Evolutionary conservation across 2,888 invertebrate genomes (phyloP), one percentile per base, ranked within the genome.

Genomic region (Coelopa pilipes): DNA sequence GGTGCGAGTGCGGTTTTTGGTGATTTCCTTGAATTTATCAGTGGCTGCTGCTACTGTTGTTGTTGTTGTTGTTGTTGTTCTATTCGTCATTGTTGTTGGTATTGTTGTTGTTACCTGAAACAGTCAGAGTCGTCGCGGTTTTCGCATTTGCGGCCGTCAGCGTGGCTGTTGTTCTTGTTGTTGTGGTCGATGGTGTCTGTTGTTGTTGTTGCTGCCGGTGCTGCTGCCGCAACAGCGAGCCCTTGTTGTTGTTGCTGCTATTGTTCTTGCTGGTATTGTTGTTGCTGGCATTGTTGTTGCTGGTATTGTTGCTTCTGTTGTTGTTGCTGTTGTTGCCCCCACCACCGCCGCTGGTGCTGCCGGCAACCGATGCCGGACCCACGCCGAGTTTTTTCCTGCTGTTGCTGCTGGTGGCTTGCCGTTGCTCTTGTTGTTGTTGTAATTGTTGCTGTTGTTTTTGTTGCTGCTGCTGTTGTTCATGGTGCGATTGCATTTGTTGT

Each of bases 181-280:
- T 49, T 76, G 69, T 60, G 67, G 63, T n/a, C 17, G 50, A 60
- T 47, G 75, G 46, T 69, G 68, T 55, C 73, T 59, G 34, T 66
- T 70, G 69, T 75, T 72, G 62, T 63, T 76, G 81, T 81, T 78
- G 81, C 79, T 81, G 78, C 68, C n/a, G n/a, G n/a, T n/a, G n/a
- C n/a, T n/a, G 34, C 34, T 34, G 34, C 34, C 4, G 65, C 46
- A 53, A 17, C 50, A 72, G 50, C 73, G 57, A 55, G 46, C n/a
- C 66, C 55, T 66, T 70, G 69, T 75, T 72, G 62, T 63, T 76
- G 81, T 81, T 78, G 81, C 79, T 81, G 78, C 68, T 78, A 73
- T 11, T 59, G 70, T 34, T 34, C 34, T 59, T 68, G 50, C 24
- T 68, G 19, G 68, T 65, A 72, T 57, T 67, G 50, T 60, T 62